Percentiles rank a stretch among this genome's conserved stretches.
These are phyloP conservation scores for Artibeus jamaicensis DNA, from an alignment of 2,797 vertebrate species.

Conservation along the genomic window DNA sequence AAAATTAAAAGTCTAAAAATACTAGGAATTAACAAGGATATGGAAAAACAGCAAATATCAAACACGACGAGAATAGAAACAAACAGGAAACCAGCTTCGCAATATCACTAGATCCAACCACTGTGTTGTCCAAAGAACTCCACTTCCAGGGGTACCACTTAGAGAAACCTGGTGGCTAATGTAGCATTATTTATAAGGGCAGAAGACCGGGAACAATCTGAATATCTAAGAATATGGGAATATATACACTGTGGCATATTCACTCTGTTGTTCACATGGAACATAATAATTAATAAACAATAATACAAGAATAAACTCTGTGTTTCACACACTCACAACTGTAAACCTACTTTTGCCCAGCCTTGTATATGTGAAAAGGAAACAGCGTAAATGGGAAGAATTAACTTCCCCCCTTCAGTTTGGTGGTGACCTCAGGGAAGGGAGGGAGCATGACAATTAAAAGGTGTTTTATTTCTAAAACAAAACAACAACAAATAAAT, in stretches of 20 bases:
- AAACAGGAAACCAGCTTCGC: not conserved
- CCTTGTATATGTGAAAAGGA: not conserved
- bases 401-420: not conserved
- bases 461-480: not conserved
- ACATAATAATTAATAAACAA: too few species aligned
- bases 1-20: conserved; percentile 25
- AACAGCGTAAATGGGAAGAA: not conserved
- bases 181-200: not conserved
- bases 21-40: not conserved
- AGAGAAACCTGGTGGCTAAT: not conserved
- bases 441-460: not conserved
- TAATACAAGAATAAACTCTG: too few species aligned
- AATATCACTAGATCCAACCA: not conserved
- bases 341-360: not conserved
- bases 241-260: not conserved
- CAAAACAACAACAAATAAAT: not conserved
- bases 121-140: not conserved
- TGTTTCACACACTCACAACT: not conserved
- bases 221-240: not conserved
- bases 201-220: not conserved
- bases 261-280: not conserved
- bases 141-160: not conserved
- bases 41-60: not conserved
- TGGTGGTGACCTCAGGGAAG: not conserved
- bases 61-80: not conserved